These are phyloP conservation scores for Fissipunctia ypsillon DNA, from an alignment of 2,888 invertebrate species.

Conservation along the genomic window DNA sequence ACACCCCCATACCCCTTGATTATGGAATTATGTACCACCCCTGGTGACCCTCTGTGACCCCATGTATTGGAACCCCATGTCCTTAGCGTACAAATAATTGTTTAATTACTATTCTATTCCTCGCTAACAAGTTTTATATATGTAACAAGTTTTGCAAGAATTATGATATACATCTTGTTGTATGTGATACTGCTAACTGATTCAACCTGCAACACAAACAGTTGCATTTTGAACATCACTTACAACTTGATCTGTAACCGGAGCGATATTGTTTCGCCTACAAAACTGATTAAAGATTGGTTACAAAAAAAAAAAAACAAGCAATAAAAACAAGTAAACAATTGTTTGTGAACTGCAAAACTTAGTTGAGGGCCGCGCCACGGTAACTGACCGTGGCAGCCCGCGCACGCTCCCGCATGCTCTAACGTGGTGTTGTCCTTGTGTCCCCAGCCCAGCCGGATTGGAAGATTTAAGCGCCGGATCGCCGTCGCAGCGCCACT, in stretches of 20 bases:
- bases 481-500: constrained; percentile 84
- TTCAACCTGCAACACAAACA: constrained; percentile 41
- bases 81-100: constrained; percentile 61
- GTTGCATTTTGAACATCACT: constrained; percentile 43
- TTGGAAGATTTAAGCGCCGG: constrained; percentile 88
- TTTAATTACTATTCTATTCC: constrained; percentile 68
- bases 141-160: constrained; percentile 83
- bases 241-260: constrained; percentile 35
- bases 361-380: constrained; percentile 48
- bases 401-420: constrained; percentile 80
- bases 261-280: constrained; percentile 12
- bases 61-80: constrained; percentile 50
- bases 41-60: constrained; percentile 28
- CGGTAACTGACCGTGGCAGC: constrained; percentile 59
- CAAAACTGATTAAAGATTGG: constrained; percentile 13
- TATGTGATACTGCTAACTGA: constrained; percentile 37
- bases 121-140: constrained; percentile 76
- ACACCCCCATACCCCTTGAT: constrained; percentile 56
- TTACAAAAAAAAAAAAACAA: constrained; percentile 37
- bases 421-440: constrained; percentile 84
- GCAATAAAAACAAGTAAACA: constrained; percentile 42
- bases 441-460: constrained; percentile 88
- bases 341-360: constrained; percentile 65
- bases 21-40: constrained; percentile 42
- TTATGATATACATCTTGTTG: constrained; percentile 70